Percentiles rank a stretch among this genome's conserved stretches.
Evolutionary conservation across 2,888 invertebrate species (phyloP).

Genomic region (Erynnis tages): DNA sequence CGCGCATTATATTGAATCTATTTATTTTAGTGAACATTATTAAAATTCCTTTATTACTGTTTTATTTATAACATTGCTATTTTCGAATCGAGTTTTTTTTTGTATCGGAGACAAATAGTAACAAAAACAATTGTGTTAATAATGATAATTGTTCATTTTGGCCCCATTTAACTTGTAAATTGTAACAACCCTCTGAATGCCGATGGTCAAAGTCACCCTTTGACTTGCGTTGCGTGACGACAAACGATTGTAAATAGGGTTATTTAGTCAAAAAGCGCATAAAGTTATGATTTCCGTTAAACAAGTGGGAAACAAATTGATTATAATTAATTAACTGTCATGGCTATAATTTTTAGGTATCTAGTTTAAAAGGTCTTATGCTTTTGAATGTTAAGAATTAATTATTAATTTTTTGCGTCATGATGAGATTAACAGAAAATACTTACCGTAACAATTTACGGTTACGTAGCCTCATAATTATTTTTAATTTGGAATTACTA

Average conservation of each 20-base stretch:
- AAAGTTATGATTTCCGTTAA: slow-evolving; percentile 35
- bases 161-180: slow-evolving; percentile 39
- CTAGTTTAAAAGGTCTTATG: too few species aligned
- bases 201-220: slow-evolving; percentile 44
- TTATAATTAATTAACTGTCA: background rate
- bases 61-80: background rate
- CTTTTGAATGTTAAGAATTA: too few species aligned
- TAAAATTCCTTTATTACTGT: too few species aligned
- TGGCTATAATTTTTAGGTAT: background rate
- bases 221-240: slow-evolving; percentile 46
- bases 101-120: background rate
- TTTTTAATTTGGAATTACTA: too few species aligned
- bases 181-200: slow-evolving; percentile 46
- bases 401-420: too few species aligned
- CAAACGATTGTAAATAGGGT: slow-evolving; percentile 32
- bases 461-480: too few species aligned
- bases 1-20: too few species aligned
- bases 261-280: slow-evolving; percentile 36
- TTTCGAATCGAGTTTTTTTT: background rate
- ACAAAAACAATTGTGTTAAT: slow-evolving; percentile 18
- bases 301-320: slow-evolving; percentile 27
- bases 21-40: too few species aligned
- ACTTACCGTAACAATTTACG: too few species aligned
- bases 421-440: too few species aligned
- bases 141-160: slow-evolving; percentile 44